Conservation (phyloP, 1,140 invertebrate genomes). For the Brachystomella parvula region DNA sequence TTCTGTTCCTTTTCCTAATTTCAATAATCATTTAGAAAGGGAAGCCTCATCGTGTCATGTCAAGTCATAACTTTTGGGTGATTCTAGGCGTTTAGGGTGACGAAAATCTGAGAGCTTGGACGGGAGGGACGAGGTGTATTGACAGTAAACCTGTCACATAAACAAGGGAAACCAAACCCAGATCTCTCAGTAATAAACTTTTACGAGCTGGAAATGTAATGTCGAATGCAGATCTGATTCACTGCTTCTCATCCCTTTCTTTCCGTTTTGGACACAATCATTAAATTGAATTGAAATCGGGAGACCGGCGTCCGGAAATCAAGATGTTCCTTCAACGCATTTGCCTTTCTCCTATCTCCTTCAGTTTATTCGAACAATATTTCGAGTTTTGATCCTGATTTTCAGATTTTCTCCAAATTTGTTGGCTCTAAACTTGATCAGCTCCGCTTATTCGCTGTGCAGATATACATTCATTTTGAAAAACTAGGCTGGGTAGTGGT, state of each 20-base stretch:
- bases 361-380: too few species aligned
- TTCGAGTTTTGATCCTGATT: too few species aligned
- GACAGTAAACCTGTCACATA: slow-evolving; percentile 27
- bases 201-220: neutral
- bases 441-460: too few species aligned
- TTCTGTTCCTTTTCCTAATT: neutral
- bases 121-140: slow-evolving; percentile 21
- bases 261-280: slow-evolving; percentile 8
- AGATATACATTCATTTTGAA: too few species aligned
- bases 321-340: neutral
- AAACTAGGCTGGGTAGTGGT: too few species aligned
- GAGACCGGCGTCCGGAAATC: neutral
- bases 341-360: too few species aligned
- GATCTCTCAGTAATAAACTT: slow-evolving; percentile 2
- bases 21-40: neutral
- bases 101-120: neutral
- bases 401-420: too few species aligned
- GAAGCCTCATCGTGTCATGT: neutral
- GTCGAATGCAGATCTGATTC: slow-evolving; percentile 10
- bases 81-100: neutral
- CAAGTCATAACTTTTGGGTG: slow-evolving; percentile 3
- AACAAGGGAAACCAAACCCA: slow-evolving; percentile 6
- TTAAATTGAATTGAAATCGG: neutral
- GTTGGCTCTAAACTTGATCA: too few species aligned
- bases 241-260: slow-evolving; percentile 8